A percentile compares a stretch with the other conserved stretches of the same genome.
These are phyloP conservation scores for Trichomalopsis sarcophagae DNA, from an alignment of 1,140 invertebrate species.

Conservation along the genomic window DNA sequence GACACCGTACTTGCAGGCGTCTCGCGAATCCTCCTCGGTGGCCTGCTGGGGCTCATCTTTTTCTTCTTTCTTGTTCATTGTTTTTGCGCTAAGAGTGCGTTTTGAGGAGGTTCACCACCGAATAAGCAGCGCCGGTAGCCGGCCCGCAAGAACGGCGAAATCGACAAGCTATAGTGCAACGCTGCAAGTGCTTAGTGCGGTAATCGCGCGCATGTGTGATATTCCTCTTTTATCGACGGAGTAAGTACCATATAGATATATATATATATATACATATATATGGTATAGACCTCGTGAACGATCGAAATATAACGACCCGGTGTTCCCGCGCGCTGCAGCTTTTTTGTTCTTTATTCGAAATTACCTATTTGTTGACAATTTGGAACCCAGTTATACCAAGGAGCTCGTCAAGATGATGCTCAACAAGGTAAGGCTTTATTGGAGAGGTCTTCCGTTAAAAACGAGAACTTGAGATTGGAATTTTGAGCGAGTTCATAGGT, in stretches of 20 bases:
- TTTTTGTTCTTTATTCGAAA: conserved; percentile 1
- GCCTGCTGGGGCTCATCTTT: conserved; percentile 51
- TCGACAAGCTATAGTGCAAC: too few species aligned
- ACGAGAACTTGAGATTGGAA: not conserved
- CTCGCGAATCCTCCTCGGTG: conserved; percentile 70
- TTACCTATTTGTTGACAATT: not conserved
- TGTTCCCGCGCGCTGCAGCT: not conserved
- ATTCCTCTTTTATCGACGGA: too few species aligned
- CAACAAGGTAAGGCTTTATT: conserved; percentile 28
- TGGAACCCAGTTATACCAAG: not conserved
- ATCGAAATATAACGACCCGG: too few species aligned
- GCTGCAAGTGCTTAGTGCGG: too few species aligned
- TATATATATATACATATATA: too few species aligned
- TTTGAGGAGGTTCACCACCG: too few species aligned
- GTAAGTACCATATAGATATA: too few species aligned
- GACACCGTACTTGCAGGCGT: conserved; percentile 84
- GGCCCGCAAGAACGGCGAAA: too few species aligned
- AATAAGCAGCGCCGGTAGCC: too few species aligned
- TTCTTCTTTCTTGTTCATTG: conserved; percentile 39
- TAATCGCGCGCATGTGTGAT: too few species aligned
- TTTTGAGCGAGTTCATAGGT: not conserved
- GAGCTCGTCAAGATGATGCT: conserved; percentile 38
- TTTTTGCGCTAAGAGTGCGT: not conserved
- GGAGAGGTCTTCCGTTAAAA: not conserved
- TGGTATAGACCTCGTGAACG: too few species aligned